Conservation (phyloP, 1,140 invertebrate species). For the Brachionus koreanus region DNA sequence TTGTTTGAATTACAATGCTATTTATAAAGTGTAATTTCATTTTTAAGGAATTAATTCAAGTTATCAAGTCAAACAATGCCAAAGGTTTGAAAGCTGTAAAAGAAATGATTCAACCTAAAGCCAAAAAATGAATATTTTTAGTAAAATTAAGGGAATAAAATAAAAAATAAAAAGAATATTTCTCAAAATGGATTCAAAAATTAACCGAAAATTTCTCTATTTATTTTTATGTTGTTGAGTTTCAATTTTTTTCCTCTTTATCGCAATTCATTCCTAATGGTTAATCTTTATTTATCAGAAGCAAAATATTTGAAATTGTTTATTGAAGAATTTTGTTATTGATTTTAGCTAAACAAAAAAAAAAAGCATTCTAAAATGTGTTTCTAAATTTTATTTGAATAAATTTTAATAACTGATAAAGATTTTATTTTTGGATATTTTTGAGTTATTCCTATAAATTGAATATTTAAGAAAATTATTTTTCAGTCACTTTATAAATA, state of each 20-base stretch:
- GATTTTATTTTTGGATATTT: background rate
- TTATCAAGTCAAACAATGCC: slow-evolving; percentile 31
- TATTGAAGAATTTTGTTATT: background rate
- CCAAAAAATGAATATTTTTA: slow-evolving; percentile 8
- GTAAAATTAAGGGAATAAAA: background rate
- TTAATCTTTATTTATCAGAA: background rate
- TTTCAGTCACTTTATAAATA: too few relatives aligned
- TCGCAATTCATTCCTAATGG: background rate
- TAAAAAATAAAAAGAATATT: background rate
- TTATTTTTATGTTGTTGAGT: background rate
- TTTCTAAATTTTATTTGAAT: background rate
- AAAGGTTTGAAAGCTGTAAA: slow-evolving; percentile 28
- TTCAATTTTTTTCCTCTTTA: background rate
- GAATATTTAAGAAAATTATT: too few relatives aligned
- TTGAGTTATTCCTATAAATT: too few relatives aligned
- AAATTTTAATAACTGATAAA: background rate
- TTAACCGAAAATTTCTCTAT: background rate
- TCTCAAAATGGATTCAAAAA: background rate
- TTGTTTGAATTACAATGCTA: background rate
- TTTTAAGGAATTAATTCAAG: background rate
- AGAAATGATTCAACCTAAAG: slow-evolving; percentile 24
- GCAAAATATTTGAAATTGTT: background rate
- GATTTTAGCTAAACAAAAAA: background rate
- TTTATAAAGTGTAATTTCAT: background rate
- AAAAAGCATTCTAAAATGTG: background rate